A percentile compares a stretch with the other conserved stretches of the same genome.
phyloP scores from a whole-genome alignment of 2,888 invertebrate species.

The Geophilus truncorum region DNA sequence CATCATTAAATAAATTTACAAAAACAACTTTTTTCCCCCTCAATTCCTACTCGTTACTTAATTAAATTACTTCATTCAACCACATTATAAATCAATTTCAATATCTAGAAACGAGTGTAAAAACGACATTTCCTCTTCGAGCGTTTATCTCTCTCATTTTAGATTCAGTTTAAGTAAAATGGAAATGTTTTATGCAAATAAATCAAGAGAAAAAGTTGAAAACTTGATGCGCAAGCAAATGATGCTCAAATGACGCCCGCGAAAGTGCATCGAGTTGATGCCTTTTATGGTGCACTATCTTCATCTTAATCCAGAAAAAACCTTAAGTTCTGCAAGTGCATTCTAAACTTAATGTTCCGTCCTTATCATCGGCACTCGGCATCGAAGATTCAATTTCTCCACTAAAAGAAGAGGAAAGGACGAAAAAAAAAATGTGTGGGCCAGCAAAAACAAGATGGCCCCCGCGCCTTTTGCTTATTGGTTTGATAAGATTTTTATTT shows the following conservation, averaged over 20 bases:
- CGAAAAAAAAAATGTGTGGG: not conserved
- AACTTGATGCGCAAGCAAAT: conserved; percentile 4
- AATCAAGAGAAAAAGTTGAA: not conserved
- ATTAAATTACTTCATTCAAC: too few species aligned
- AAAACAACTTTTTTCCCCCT: too few species aligned
- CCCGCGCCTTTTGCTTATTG: not conserved
- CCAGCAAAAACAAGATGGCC: conserved; percentile 15
- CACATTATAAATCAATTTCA: too few species aligned
- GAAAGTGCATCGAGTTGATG: not conserved
- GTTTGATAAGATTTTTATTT: conserved; percentile 1
- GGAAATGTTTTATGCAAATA: not conserved
- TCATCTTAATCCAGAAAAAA: conserved; percentile 12
- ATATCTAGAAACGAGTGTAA: too few species aligned
- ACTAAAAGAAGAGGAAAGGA: not conserved
- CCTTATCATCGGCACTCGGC: conserved; percentile 5
- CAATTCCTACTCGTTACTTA: too few species aligned
- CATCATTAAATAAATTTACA: too few species aligned
- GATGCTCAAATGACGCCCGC: not conserved
- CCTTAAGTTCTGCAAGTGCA: conserved; percentile 16
- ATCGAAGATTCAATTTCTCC: conserved; percentile 7
- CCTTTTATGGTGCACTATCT: not conserved
- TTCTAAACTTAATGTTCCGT: conserved; percentile 5
- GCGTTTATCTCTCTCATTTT: not conserved
- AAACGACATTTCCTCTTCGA: too few species aligned
- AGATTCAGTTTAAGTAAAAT: not conserved